These are phyloP conservation scores for Aselliscus stoliczkanus DNA, from an alignment of 2,797 vertebrate species.

Conservation along the genomic window DNA sequence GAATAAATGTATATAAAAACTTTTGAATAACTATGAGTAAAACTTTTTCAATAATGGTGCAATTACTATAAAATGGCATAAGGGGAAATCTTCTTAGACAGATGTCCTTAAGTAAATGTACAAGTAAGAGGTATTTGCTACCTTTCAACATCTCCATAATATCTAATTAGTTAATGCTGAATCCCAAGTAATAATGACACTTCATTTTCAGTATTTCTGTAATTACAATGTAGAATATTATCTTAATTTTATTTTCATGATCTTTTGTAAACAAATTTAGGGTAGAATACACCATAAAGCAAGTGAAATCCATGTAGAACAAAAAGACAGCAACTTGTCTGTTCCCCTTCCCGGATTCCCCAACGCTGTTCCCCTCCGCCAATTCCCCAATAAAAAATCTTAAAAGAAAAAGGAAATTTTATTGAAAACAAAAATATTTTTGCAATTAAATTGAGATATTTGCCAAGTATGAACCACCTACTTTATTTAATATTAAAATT, in stretches of 20 bases:
- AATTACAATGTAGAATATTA: not conserved
- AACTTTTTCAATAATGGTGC: not conserved
- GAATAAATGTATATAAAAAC: not conserved
- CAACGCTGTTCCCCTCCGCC: no score
- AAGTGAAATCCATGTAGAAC: not conserved
- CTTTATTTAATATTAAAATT: not conserved
- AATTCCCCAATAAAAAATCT: no score
- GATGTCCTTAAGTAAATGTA: not conserved
- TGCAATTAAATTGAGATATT: not conserved
- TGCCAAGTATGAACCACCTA: not conserved
- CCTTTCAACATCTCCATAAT: not conserved
- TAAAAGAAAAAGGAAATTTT: not conserved
- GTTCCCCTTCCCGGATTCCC: no score
- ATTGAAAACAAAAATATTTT: not conserved
- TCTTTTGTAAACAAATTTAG: not conserved
- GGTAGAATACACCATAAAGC: not conserved
- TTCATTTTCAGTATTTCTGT: not conserved
- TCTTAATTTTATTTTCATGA: not conserved
- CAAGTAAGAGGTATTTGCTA: not conserved
- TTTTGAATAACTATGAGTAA: not conserved
- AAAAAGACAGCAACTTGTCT: no score
- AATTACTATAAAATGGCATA: not conserved
- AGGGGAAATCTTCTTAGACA: not conserved
- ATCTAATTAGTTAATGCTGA: not conserved
- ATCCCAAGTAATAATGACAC: not conserved